Evolutionary conservation across 1,140 invertebrate genomes (phyloP).

Genomic region (Scaptodrosophila lebanonensis): DNA sequence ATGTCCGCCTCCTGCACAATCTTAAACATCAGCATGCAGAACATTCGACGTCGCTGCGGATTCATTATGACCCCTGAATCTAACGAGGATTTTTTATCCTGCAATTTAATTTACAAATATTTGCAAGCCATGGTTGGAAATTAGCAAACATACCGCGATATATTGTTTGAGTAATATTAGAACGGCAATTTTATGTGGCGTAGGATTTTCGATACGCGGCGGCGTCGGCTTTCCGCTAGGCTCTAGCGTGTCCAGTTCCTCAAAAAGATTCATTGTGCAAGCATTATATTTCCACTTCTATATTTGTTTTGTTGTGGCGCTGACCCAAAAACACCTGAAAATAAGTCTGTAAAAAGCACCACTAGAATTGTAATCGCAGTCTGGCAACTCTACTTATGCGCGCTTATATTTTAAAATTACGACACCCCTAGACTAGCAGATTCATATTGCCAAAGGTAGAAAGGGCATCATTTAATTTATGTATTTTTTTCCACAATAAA

Average conservation of each 20-base stretch:
- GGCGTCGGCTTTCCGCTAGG: constrained; percentile 45
- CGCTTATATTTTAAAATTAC: too few relatives aligned
- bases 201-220: constrained; percentile 61
- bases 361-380: too few relatives aligned
- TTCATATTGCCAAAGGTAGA: too few relatives aligned
- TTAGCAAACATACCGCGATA: constrained; percentile 45
- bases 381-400: neutral
- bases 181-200: constrained; percentile 68
- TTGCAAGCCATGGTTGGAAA: neutral
- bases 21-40: constrained; percentile 81
- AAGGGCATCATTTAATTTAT: too few relatives aligned
- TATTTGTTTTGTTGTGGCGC: neutral
- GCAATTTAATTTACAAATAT: neutral
- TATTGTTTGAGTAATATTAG: constrained; percentile 72
- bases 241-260: constrained; percentile 69
- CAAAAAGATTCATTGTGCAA: constrained; percentile 53
- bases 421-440: too few relatives aligned
- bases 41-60: constrained; percentile 77
- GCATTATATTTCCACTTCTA: too few relatives aligned
- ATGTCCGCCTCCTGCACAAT: constrained; percentile 84
- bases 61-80: constrained; percentile 55
- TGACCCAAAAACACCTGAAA: too few relatives aligned
- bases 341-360: too few relatives aligned
- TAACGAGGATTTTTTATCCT: constrained; percentile 57
- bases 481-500: too few relatives aligned